Evolutionary conservation across 2,888 invertebrate species (phyloP).

Genomic region (Osedax frankpressi): DNA sequence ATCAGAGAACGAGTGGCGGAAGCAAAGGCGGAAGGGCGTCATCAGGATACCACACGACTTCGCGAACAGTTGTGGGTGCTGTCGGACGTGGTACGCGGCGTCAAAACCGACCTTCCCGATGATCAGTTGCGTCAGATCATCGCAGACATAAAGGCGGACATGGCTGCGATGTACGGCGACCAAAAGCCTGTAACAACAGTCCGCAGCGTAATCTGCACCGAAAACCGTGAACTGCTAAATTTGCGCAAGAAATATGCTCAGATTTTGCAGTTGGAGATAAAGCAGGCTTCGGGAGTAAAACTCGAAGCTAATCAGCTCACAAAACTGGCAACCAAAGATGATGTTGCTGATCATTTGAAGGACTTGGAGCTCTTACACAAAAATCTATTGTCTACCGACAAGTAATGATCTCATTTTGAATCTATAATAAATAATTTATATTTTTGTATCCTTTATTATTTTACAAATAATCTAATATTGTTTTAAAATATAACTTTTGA

Average conservation of each 20-base stretch:
- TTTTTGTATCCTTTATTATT: too few species aligned
- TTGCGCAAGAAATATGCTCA: not conserved
- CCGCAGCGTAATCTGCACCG: not conserved
- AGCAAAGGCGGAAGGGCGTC: not conserved
- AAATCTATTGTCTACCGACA: not conserved
- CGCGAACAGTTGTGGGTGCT: not conserved
- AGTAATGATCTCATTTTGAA: too few species aligned
- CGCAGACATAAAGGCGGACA: not conserved
- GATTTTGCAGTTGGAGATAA: not conserved
- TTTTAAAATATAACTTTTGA: too few species aligned
- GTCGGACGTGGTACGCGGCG: not conserved
- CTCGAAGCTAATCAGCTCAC: not conserved
- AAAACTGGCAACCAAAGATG: not conserved
- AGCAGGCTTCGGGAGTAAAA: not conserved
- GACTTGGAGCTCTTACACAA: not conserved
- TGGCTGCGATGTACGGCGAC: not conserved
- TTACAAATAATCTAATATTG: too few species aligned
- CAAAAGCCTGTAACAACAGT: not conserved
- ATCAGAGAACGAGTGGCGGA: not conserved
- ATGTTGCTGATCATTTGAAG: not conserved
- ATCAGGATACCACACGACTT: not conserved
- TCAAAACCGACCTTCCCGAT: not conserved
- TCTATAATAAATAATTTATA: too few species aligned
- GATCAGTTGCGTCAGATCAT: not conserved
- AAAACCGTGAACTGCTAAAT: not conserved